Evolutionary conservation across 2,888 invertebrate genomes (phyloP), one percentile per base, ranked within the genome.

Genomic region (Horisme vitalbata): DNA sequence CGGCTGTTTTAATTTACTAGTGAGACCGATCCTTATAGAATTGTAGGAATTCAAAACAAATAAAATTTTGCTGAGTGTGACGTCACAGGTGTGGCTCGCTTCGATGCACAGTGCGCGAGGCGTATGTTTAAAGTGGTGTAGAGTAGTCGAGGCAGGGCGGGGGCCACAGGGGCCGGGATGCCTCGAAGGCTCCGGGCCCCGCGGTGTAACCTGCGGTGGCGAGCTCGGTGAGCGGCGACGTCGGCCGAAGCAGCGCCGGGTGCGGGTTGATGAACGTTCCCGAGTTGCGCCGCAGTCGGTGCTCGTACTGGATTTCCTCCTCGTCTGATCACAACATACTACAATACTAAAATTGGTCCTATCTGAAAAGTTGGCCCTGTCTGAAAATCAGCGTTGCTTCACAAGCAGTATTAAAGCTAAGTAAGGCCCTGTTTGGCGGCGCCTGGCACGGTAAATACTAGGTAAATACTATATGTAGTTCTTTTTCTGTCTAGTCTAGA

Each of bases 241-340:
- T 68, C 54, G 83, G 71, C 31, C 68, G 72, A 63, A 83, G 75
- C 55, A 88, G 77, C 63, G 83, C 83, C 48, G 89, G 87, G 63
- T 82, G 83, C 64, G 75, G 64, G 75, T 89, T 89, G 46, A 79
- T 88, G 79, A 71, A 86, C 18, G 83, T 86, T 61, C 88, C 89
- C 15, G 80, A 81, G 77, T 88, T 87, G 71, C 86, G 84, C 1
- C 85, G 79, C 63, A 54, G 46, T 4, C 79, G 79, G 61, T 79
- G 67, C 65, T 84, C 83, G 67, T 74, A 79, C 68, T 70, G 71
- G 60, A 81, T 67, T 56, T 69, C 83, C 27, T 74, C 78, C 52
- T 66, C 73, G 66, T 59, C 45, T 12, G 30, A 10, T 46, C 23
- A 28, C 33, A 34, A 38, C 28, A 44, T 31, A 24, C 41, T 12